Percentiles rank a stretch among this genome's conserved stretches.
Evolutionary conservation across 2,797 vertebrate genomes (phyloP).

Genomic region (Phrynocephalus guinanensis): DNA sequence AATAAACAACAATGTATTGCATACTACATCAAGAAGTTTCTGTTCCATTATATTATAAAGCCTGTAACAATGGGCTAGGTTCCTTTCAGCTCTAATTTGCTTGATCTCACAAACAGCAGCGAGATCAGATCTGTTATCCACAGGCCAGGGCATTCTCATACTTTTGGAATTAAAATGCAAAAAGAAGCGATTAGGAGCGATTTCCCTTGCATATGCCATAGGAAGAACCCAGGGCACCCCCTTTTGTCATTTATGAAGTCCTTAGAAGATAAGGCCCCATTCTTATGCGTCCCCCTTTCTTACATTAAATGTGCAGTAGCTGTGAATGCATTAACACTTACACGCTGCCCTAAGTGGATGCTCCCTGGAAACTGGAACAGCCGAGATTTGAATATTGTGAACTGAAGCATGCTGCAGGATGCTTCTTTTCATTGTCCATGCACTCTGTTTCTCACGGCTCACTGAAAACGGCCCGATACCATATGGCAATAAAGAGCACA

Average conservation of each 20-base stretch:
- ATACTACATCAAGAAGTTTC: background rate
- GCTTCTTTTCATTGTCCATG: slow-evolving; percentile 10
- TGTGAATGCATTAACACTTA: slow-evolving; percentile 10
- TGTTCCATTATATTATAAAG: background rate
- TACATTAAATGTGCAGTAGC: background rate
- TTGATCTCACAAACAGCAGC: background rate
- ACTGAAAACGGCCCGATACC: rapidly evolving
- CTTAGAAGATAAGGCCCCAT: background rate
- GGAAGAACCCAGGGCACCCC: background rate
- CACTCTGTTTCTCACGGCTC: background rate
- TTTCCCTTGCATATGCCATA: background rate
- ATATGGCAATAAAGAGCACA: slow-evolving; percentile 12
- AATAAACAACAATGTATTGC: background rate
- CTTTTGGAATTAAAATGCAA: slow-evolving; percentile 22
- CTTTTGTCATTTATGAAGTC: background rate
- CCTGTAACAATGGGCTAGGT: background rate
- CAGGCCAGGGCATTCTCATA: background rate
- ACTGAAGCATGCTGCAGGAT: slow-evolving; percentile 44
- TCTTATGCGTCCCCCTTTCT: rapidly evolving
- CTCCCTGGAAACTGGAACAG: slow-evolving; percentile 20
- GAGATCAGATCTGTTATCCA: background rate
- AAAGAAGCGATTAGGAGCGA: slow-evolving; percentile 6
- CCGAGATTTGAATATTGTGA: slow-evolving; percentile 47
- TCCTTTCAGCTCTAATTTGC: background rate
- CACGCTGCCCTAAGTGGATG: background rate